These are phyloP conservation scores for Harpegnathos saltator DNA, from an alignment of 1,140 invertebrate species.

Conservation along the genomic window DNA sequence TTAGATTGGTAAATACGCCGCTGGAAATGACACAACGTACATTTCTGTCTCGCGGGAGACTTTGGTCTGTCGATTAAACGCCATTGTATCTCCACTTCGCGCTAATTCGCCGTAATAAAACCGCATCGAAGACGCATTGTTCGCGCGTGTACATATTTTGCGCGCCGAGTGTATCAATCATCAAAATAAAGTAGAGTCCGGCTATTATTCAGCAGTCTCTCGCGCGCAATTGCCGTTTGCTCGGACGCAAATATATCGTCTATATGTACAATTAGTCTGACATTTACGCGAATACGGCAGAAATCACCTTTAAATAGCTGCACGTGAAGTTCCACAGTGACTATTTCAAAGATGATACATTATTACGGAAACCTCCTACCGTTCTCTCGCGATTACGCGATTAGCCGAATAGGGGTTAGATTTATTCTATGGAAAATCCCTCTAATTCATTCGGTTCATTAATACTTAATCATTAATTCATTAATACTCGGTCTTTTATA, in stretches of 20 bases:
- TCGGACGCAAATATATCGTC: not conserved
- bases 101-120: not conserved
- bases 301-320: not conserved
- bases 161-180: too few relatives aligned
- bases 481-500: not conserved
- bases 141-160: too few relatives aligned
- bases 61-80: not conserved
- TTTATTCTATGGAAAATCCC: not conserved
- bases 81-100: not conserved
- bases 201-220: not conserved
- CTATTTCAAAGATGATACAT: not conserved
- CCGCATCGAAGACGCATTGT: too few relatives aligned
- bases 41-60: not conserved
- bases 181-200: too few relatives aligned
- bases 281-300: not conserved
- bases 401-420: too few relatives aligned
- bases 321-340: not conserved
- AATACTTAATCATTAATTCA: not conserved
- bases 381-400: too few relatives aligned
- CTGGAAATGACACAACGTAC: not conserved
- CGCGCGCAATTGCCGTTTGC: not conserved
- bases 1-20: not conserved
- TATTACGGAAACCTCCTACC: not conserved
- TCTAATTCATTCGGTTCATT: not conserved
- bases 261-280: not conserved